Evolutionary conservation across 30 jellyfish, hydroid and myxozoan species (phyloP), one percentile per base, ranked within the genome.

Genomic region (Chironex yamaguchii): DNA sequence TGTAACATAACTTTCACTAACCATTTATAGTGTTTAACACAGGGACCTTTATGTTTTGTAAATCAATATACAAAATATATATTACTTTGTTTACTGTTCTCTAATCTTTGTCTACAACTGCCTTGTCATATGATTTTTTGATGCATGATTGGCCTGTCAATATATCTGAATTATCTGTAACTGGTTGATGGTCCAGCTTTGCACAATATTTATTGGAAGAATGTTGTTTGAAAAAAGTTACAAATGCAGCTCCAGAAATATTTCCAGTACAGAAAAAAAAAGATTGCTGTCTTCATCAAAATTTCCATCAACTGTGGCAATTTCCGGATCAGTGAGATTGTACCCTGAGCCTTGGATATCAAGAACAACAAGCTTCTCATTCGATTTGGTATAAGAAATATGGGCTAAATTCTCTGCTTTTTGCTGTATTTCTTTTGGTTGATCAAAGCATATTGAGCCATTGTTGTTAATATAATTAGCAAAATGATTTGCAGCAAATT

Each of bases 261-360:
- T 78, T 78, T 34, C 89, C 89, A 54, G 34, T 70, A 78, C 81
- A 52, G 48, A 78, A 78, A 26, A 52, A 21, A n/a, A n/a, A 3
- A 78, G 68, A 69, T 34, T 30, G 9, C 34, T 81, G 20, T 25
- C 52, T 30, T 78, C 71, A 29, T 74, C 77, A 31, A 78, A 52
- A 34, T 32, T 17, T 25, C 81, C 89, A 78, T 6, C 85, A 29
- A 67, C n/a, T 6, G 86, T 6, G 12, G 89, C 82, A 22, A 77
- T 54, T 35, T 77, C 89, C 9, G 89, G 89, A 31, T 77, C 89
- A 62, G 4, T 52, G n/a, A 52, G 29, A 14, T 29, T 30, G 23
- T 24, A 52, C 6, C 86, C 85, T 14, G 68, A 28, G 34, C 89
- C 89, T 54, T 77, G 89, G 26, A 77, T 77, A 27, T 77, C 89